A percentile compares a stretch with the other conserved stretches of the same genome.
phyloP scores from a whole-genome alignment of 2,113 vertebrate species.

The Canis aureus region DNA sequence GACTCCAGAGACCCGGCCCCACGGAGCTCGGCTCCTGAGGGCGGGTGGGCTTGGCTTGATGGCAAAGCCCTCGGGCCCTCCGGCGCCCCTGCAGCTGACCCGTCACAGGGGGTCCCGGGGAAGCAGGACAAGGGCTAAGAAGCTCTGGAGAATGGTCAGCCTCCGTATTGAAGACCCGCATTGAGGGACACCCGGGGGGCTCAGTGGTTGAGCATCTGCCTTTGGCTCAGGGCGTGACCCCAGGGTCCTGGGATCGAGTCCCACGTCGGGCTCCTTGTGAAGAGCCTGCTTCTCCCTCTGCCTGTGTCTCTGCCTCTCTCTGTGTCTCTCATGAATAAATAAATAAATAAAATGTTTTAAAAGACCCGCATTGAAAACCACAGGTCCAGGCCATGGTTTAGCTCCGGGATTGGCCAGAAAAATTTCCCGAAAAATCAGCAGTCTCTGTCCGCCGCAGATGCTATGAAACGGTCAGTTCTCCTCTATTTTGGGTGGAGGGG shows the following conservation, averaged over 20 bases:
- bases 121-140: background rate
- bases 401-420: background rate
- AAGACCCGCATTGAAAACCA: background rate
- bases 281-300: no score
- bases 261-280: no score
- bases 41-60: background rate
- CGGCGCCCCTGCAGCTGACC: background rate
- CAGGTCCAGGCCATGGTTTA: background rate
- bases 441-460: rapidly evolving
- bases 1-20: background rate
- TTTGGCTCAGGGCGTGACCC: no score
- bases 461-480: rapidly evolving
- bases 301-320: no score
- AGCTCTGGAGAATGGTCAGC: rapidly evolving
- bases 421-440: background rate
- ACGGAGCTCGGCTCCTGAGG: background rate
- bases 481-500: background rate
- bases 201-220: no score
- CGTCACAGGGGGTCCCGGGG: background rate
- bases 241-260: no score
- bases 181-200: no score
- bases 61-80: background rate
- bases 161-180: background rate
- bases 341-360: no score
- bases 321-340: no score